A percentile compares a stretch with the other conserved stretches of the same genome.
Evolutionary conservation across 2,888 invertebrate genomes (phyloP).

Genomic region (Agrotis puta): DNA sequence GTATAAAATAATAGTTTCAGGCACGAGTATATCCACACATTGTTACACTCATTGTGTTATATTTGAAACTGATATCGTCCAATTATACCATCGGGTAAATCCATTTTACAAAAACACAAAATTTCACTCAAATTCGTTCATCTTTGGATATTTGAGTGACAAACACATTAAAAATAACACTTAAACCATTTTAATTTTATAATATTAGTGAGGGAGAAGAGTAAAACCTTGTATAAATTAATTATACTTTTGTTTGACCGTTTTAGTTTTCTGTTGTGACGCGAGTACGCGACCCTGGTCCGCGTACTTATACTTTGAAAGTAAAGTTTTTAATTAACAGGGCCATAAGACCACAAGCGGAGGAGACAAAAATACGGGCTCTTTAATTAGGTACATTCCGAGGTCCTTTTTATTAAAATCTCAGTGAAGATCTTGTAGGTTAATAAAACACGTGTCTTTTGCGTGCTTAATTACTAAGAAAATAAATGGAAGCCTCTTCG

Average conservation of each 20-base stretch:
- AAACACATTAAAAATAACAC: background rate
- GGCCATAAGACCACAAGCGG: slow-evolving; percentile 18
- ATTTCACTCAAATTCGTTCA: background rate
- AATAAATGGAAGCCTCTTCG: no score
- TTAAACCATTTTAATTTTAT: background rate
- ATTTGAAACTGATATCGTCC: no score
- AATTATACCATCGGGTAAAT: background rate
- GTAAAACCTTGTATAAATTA: background rate
- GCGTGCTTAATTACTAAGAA: no score
- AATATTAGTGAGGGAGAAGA: background rate
- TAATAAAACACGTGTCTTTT: background rate
- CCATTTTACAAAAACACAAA: background rate
- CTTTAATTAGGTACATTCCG: slow-evolving; percentile 29
- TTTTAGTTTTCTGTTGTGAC: background rate
- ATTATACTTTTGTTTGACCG: slow-evolving; percentile 11
- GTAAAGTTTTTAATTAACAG: slow-evolving; percentile 47
- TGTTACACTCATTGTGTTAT: no score
- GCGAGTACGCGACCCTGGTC: no score
- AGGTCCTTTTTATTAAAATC: slow-evolving; percentile 23
- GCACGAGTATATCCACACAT: no score
- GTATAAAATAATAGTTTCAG: no score
- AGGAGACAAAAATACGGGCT: slow-evolving; percentile 19
- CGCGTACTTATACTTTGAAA: slow-evolving; percentile 6
- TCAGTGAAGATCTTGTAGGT: slow-evolving; percentile 14
- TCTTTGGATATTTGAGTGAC: background rate